Conservation (phyloP, 2,113 vertebrate genomes). For the Chroicocephalus ridibundus region DNA sequence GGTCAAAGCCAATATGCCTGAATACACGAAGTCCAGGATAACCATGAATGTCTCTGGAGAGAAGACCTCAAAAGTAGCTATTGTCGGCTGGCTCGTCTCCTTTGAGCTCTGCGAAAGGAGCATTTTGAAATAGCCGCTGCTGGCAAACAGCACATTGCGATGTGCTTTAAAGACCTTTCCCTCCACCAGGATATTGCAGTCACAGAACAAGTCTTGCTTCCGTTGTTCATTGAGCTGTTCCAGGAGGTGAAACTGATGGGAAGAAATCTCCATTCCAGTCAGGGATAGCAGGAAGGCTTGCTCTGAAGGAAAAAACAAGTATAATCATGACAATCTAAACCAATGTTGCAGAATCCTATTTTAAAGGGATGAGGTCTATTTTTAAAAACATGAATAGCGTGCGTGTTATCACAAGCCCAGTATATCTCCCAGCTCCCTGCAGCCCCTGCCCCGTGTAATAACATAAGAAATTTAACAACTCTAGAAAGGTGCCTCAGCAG, state of each 20-base stretch:
- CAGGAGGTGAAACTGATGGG: constrained; percentile 87
- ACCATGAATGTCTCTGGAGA: constrained; percentile 90
- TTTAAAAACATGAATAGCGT: background rate
- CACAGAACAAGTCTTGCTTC: constrained; percentile 89
- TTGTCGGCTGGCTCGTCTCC: constrained; percentile 77
- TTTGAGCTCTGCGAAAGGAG: constrained; percentile 85
- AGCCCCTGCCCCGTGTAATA: background rate
- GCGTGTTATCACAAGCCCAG: fast-evolving
- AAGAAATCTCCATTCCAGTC: constrained; percentile 86
- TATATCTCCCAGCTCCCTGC: background rate
- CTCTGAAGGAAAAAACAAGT: background rate
- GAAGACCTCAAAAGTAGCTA: constrained; percentile 92
- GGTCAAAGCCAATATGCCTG: constrained; percentile 87
- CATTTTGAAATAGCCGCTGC: constrained; percentile 93
- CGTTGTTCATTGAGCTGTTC: constrained; percentile 92
- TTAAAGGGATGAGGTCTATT: background rate
- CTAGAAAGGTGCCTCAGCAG: background rate
- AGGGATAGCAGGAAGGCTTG: background rate
- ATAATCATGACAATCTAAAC: background rate
- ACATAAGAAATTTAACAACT: background rate
- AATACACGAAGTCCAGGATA: constrained; percentile 97
- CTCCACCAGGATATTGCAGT: constrained; percentile 89
- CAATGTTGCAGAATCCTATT: background rate
- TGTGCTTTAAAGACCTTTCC: constrained; percentile 90
- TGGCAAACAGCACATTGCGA: constrained; percentile 90